A percentile compares a stretch with the other conserved stretches of the same genome.
Evolutionary conservation across 2,888 invertebrate genomes (phyloP).

Genomic region (Lomographa bimaculata): DNA sequence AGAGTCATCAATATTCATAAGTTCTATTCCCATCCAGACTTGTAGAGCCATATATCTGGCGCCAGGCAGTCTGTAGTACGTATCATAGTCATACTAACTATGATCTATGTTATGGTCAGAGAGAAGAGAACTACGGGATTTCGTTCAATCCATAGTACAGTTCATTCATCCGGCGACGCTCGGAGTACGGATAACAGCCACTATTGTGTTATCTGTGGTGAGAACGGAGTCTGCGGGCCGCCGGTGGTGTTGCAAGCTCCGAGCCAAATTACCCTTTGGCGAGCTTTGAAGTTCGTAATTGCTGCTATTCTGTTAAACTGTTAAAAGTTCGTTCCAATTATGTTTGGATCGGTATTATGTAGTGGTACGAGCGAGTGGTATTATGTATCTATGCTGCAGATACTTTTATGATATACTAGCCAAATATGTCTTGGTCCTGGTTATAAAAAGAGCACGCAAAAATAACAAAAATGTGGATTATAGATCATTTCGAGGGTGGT

Average conservation of each 20-base stretch:
- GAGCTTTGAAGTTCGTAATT: conserved; percentile 9
- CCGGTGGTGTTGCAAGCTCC: conserved; percentile 17
- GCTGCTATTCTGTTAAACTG: conserved; percentile 1
- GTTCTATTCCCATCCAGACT: conserved; percentile 3
- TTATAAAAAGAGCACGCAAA: too few relatives aligned
- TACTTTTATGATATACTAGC: too few relatives aligned
- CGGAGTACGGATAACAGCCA: conserved; percentile 27
- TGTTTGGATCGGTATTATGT: too few relatives aligned
- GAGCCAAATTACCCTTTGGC: conserved; percentile 19
- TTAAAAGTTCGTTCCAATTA: conserved; percentile 1
- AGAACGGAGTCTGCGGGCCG: conserved; percentile 17
- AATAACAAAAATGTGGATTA: too few relatives aligned
- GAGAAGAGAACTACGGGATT: conserved; percentile 13
- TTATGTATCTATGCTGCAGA: too few relatives aligned
- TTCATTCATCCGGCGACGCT: conserved; percentile 36
- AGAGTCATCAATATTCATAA: conserved; percentile 14
- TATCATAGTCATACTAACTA: neutral
- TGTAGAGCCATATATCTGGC: conserved; percentile 6
- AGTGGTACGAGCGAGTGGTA: too few relatives aligned
- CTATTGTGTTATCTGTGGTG: conserved; percentile 9
- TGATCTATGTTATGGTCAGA: conserved; percentile 1
- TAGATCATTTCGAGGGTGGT: too few relatives aligned
- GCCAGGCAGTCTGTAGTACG: conserved; percentile 18
- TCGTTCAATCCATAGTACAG: too few relatives aligned
- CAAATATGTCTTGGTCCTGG: too few relatives aligned